Base-by-base conservation (phyloP, 2,113 vertebrate species). In the Labeo rohita region DNA sequence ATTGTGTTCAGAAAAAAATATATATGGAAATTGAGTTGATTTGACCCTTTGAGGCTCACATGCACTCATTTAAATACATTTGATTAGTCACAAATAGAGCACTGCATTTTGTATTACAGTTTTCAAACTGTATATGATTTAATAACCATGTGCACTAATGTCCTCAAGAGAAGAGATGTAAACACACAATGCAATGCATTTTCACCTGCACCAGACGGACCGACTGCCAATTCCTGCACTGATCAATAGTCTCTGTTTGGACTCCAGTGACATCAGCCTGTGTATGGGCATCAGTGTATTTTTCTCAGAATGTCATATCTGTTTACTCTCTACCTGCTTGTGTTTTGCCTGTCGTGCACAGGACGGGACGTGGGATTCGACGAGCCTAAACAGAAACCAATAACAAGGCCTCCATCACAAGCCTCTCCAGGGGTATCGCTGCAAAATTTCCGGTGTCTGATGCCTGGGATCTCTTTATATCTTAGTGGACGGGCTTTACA, bases 391-490 rank as follows among this genome's bases (percentile, higher is more conserved):
- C 52, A 81, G 50, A 82, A 73, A 84, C 82, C 61, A 90, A 85
- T 78, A 87, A 89, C 72, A 8, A 2, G 73, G 6, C 39, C 72
- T 81, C 84, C 36, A 77, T 80, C 47, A 45, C 52, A 47, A 85
- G 45, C 59, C 3, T 1, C 78, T 84, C 70, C 80, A 43, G 72
- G 47, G 85, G 86, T 45, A 86, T 79, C 68, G 7, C 43, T 23
- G 12, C 5, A n/a, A 86, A 82, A 87, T 90, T 85, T 84, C 86
- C 77, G 36, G 12, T 87, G 52, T 63, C 84, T 86, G 18, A 90
- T 86, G 70, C 76, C 85, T 68, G 8, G 59, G 87, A 89, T 87
- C 87, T 74, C 75, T 6, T 50, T 83, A 21, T 85, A 85, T 78
- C 50, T 87, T 86, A 61, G 0, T 59, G 43, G 50, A 70, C 82